These are phyloP conservation scores for Melanocharis versteri DNA, from an alignment of 2,113 vertebrate species.

Conservation along the genomic window DNA sequence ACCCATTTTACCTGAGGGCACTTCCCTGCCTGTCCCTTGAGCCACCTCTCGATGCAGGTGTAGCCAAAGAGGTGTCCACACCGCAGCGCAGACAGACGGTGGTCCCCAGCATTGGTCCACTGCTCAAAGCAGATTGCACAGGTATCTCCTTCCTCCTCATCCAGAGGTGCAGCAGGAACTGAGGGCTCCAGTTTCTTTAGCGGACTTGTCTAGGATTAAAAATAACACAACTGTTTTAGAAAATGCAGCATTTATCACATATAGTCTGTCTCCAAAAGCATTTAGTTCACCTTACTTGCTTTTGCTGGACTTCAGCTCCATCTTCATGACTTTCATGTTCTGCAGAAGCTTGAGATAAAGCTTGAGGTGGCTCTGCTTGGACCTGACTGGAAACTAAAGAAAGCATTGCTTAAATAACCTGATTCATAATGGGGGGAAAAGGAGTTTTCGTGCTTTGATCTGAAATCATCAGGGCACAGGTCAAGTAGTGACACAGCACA, in stretches of 20 bases:
- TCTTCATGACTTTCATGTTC: neutral
- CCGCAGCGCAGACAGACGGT: conserved; percentile 85
- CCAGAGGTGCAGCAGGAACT: neutral
- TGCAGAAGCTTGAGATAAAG: neutral
- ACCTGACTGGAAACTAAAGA: conserved; percentile 27
- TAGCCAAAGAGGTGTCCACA: conserved; percentile 95
- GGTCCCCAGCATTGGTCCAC: conserved; percentile 90
- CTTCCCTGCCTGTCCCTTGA: conserved; percentile 83
- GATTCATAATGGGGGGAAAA: rapidly evolving
- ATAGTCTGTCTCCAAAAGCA: neutral
- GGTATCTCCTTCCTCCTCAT: conserved; percentile 84
- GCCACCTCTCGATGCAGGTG: conserved; percentile 90
- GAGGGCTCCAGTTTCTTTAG: neutral
- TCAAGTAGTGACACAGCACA: neutral
- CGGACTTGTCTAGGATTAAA: conserved; percentile 3
- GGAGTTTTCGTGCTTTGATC: neutral
- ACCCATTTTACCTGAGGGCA: conserved; percentile 87
- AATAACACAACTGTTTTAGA: neutral
- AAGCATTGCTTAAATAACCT: neutral
- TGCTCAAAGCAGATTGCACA: conserved; percentile 93
- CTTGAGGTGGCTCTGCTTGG: neutral
- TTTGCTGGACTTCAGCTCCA: neutral
- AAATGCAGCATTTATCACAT: neutral
- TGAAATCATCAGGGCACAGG: neutral
- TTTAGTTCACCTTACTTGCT: conserved; percentile 54